Conservation (phyloP, 1,140 invertebrate genomes). For the Chironomus striatipennis region DNA sequence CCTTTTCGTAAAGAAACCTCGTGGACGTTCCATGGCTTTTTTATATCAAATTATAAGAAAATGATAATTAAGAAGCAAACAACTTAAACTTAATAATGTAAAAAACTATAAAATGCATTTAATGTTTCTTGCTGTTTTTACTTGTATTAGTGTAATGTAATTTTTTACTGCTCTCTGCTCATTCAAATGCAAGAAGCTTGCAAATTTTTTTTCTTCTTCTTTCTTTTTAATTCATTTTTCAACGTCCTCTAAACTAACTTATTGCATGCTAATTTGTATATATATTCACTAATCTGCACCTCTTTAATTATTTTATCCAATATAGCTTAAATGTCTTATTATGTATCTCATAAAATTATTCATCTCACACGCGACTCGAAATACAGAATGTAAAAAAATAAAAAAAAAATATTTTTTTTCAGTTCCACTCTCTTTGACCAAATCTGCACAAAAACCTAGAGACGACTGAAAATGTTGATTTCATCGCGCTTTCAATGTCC, state of each 20-base stretch:
- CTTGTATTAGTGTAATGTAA: slow-evolving; percentile 8
- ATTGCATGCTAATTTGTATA: slow-evolving; percentile 9
- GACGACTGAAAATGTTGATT: slow-evolving; percentile 5
- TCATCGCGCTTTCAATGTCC: slow-evolving; percentile 5
- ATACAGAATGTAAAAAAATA: neutral
- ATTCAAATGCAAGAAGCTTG: neutral
- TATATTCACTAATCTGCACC: neutral
- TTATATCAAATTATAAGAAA: neutral
- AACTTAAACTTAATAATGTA: slow-evolving; percentile 5
- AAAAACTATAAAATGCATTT: neutral
- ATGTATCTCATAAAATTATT: neutral
- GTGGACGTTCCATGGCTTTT: slow-evolving; percentile 13
- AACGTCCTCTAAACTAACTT: neutral
- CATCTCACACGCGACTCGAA: neutral
- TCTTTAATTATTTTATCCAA: no score
- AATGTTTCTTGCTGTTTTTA: neutral
- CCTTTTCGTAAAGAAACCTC: slow-evolving; percentile 19
- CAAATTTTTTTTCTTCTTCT: neutral
- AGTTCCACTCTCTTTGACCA: neutral
- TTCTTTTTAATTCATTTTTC: neutral
- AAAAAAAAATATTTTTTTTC: neutral
- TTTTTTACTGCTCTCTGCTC: neutral
- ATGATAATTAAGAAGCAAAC: neutral
- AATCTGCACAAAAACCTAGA: slow-evolving; percentile 20
- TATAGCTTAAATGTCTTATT: no score